Base-by-base conservation (phyloP, 2,797 vertebrate species). In the Rhynchonycteris naso region DNA sequence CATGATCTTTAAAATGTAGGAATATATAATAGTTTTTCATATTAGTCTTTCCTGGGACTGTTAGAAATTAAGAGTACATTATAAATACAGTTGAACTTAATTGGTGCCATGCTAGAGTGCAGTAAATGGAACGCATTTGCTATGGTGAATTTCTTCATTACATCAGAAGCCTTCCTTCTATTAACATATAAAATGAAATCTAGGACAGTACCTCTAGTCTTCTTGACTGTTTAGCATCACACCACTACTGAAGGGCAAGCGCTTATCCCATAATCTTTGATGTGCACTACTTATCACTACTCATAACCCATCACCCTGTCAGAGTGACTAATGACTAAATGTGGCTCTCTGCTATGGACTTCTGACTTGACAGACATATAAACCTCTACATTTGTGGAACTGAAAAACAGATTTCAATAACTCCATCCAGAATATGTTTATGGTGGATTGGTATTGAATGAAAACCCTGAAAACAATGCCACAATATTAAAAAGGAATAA, bases 51-150 rank as follows among this genome's bases (percentile, higher is more conserved):
- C 93, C 59, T 69, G 85, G 56, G 90, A 80, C 96, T 93, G 83
- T 91, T 86, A 89, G 92, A 81, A 96, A 96, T 97, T 95, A 94
- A 85, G 66, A 95, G 47, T 65, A 74, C 74, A 92, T 96, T 86
- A 97, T 50, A 91, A 91, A 95, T 75, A 91, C 8, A 91, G 95
- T 72, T 94, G 74, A 96, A 66, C 88, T 87, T 96, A 97, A 97
- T 93, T 88, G 89, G 61, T 91, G 90, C 92, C 84, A 84, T 85
- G 90, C 82, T 92, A 90, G 47, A 84, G 35, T 28, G 75, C 28
- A 85, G 74, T 66, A 80, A 96, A 91, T 82, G 91, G 88, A 96
- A 95, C 96, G 89, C 59, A 87, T 94, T 95, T 94, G 95, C 59
- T 91, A 90, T 21, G 91, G 91, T 63, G 69, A 92, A 97, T 95